Conservation (phyloP, 2,888 invertebrate genomes). For the Archips crataeganus region DNA sequence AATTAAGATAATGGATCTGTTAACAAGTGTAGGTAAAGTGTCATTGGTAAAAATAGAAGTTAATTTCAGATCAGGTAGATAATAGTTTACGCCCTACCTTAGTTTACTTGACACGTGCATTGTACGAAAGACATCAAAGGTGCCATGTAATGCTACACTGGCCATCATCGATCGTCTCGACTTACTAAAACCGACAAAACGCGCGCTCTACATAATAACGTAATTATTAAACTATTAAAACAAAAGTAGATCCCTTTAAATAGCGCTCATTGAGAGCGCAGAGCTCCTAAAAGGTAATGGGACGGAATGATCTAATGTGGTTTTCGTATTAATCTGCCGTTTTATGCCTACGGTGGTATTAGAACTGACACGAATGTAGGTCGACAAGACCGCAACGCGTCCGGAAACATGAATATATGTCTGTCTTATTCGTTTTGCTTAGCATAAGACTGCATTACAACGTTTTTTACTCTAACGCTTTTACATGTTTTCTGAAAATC, state of each 20-base stretch:
- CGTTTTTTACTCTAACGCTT: slow-evolving; percentile 31
- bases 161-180: slow-evolving; percentile 50
- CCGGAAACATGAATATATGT: slow-evolving; percentile 45
- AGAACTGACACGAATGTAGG: slow-evolving; percentile 48
- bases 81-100: neutral
- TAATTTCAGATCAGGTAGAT: too few species aligned
- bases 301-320: slow-evolving; percentile 33
- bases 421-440: slow-evolving; percentile 26
- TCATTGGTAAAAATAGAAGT: too few species aligned
- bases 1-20: too few species aligned
- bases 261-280: slow-evolving; percentile 17
- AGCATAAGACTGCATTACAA: slow-evolving; percentile 42
- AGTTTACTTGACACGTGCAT: slow-evolving; percentile 15
- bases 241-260: slow-evolving; percentile 20
- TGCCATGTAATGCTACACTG: slow-evolving; percentile 58
- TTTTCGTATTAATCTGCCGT: slow-evolving; percentile 33
- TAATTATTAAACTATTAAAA: neutral
- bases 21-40: too few species aligned
- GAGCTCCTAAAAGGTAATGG: slow-evolving; percentile 25
- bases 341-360: slow-evolving; percentile 38
- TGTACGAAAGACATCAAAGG: slow-evolving; percentile 41
- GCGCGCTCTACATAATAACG: neutral
- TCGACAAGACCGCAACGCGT: slow-evolving; percentile 49
- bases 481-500: neutral
- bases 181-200: slow-evolving; percentile 33